Percentiles rank a stretch among this genome's conserved stretches.
phyloP scores from a whole-genome alignment of 2,797 vertebrate genomes.

The Chelidonichthys spinosus region DNA sequence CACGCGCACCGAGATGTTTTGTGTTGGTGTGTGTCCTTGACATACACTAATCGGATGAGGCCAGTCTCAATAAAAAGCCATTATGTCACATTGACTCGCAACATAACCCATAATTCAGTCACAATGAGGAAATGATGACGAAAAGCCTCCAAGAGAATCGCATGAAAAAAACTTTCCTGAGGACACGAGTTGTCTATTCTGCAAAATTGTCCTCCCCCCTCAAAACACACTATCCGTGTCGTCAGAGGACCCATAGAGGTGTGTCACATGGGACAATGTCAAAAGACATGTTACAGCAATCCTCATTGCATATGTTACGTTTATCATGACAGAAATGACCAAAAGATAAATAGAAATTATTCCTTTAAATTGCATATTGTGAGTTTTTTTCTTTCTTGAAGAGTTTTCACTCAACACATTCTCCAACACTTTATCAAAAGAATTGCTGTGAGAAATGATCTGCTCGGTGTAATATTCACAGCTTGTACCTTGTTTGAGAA shows the following conservation, averaged over 20 bases:
- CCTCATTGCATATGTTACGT: too few relatives aligned
- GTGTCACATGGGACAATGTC: too few relatives aligned
- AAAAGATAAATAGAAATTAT: too few relatives aligned
- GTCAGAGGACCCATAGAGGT: too few relatives aligned
- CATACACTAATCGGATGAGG: conserved; percentile 6
- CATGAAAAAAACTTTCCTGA: not conserved
- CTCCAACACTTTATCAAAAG: too few relatives aligned
- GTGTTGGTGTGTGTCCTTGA: not conserved
- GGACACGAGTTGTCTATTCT: not conserved
- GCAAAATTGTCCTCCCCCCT: not conserved
- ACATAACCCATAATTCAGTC: not conserved
- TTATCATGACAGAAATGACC: too few relatives aligned
- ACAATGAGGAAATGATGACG: conserved; percentile 15
- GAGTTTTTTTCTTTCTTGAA: too few relatives aligned
- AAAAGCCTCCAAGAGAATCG: not conserved
- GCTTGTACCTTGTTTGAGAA: conserved; percentile 24
- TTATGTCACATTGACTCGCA: conserved; percentile 9
- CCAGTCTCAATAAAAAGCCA: conserved; percentile 13
- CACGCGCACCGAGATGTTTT: not conserved
- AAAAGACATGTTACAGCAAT: too few relatives aligned
- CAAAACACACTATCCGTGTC: too few relatives aligned
- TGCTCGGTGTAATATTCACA: conserved; percentile 28
- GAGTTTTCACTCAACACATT: too few relatives aligned
- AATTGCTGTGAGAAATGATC: not conserved
- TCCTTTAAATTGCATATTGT: too few relatives aligned